Conservation (phyloP, 2,113 vertebrate species). For the Urocynchramus pylzowi region DNA sequence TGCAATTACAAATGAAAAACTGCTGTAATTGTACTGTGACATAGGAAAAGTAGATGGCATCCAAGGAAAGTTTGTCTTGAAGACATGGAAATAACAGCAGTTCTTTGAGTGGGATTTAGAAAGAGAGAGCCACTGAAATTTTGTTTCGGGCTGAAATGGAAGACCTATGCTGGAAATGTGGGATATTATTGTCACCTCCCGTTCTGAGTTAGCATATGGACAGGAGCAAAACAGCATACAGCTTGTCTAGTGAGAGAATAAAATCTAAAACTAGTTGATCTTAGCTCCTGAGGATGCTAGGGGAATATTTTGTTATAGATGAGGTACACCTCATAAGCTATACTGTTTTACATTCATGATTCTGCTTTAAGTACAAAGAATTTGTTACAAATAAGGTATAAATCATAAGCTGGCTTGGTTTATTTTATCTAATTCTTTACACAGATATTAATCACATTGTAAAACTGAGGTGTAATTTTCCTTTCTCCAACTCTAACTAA, state of each 20-base stretch:
- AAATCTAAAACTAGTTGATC: neutral
- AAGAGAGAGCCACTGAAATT: neutral
- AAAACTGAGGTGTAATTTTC: slow-evolving; percentile 64
- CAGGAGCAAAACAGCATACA: slow-evolving; percentile 7
- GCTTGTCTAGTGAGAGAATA: neutral
- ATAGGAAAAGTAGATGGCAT: neutral
- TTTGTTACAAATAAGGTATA: slow-evolving; percentile 40
- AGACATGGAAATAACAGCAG: neutral
- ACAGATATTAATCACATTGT: slow-evolving; percentile 59
- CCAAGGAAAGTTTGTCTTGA: neutral
- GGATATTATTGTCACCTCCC: neutral
- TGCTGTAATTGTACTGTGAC: neutral
- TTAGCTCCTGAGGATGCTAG: slow-evolving; percentile 26
- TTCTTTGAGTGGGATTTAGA: neutral
- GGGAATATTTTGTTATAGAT: slow-evolving; percentile 33
- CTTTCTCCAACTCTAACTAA: slow-evolving; percentile 63
- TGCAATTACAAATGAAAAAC: neutral
- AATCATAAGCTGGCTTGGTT: slow-evolving; percentile 61
- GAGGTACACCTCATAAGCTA: slow-evolving; percentile 40
- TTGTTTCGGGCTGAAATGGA: neutral
- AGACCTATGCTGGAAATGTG: neutral
- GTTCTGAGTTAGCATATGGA: slow-evolving; percentile 19
- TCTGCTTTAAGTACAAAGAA: slow-evolving; percentile 40
- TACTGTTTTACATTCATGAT: slow-evolving; percentile 39
- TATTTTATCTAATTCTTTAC: slow-evolving; percentile 61